Base-by-base conservation (phyloP, 2,888 invertebrate species). In the Temnothorax rugatulus region DNA sequence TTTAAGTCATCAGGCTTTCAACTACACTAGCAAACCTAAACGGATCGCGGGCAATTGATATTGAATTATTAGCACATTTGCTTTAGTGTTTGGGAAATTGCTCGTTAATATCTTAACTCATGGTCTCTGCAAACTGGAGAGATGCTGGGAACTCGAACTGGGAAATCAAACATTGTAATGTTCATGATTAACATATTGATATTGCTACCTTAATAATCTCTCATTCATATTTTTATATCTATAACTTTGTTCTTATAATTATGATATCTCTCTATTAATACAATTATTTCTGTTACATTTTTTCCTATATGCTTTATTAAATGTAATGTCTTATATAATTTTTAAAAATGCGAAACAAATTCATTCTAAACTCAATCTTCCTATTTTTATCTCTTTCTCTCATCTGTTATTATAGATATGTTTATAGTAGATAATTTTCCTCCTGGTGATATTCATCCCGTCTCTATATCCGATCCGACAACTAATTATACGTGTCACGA, bases 21-120 rank as follows among this genome's bases (percentile, higher is more conserved):
- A 9, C 8, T 54, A 18, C 21, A 47, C 2, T 44, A 7, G n/a
- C 29, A 57, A 52, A 54, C 21, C 21, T 64, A 69, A 77, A 79
- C 34, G n/a, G 77, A 57, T 4, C 29, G 15, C n/a, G 47, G 3
- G 11, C 47, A 61, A 47, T 61, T 21, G 44, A 59, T 44, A 50
- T 25, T 61, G 59, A 47, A 50, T 73, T 77, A 68, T 69, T 73
- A 61, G 57, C 47, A 47, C 59, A 38, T 79, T 71, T 25, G 73
- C 47, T 21, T 13, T 38, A 71, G 18, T 71, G 47, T 47, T 57
- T 71, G 47, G 73, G 47, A 71, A 81, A 81, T 81, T 61, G 59
- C 47, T 73, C 4, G 38, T 81, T 81, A 81, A 81, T 73, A 50
- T 18, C 47, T 79, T 73, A 71, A 79, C 38, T 61, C 13, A 34